Evolutionary conservation across 2,113 vertebrate genomes (phyloP).

Genomic region (Dipodomys merriami): DNA sequence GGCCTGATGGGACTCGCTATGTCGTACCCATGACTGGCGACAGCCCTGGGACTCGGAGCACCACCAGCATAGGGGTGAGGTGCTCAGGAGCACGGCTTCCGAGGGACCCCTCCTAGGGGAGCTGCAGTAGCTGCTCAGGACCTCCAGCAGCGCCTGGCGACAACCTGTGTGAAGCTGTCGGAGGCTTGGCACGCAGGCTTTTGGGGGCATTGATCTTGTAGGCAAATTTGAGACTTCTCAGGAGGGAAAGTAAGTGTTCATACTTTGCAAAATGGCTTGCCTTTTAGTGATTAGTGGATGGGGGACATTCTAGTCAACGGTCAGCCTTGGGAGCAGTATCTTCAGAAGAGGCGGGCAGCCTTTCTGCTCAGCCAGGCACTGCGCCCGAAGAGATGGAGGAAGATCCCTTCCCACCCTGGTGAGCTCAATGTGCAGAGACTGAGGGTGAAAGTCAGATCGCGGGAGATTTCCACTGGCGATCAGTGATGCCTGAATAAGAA

Average conservation of each 20-base stretch:
- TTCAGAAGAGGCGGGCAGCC: not conserved
- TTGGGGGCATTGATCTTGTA: not conserved
- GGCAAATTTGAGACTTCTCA: not conserved
- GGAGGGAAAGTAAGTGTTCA: not conserved
- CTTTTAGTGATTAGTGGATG: not conserved
- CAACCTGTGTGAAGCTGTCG: fast-evolving
- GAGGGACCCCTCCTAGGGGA: too few species aligned
- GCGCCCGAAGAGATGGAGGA: not conserved
- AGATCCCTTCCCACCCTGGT: fast-evolving
- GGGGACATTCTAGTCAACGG: not conserved
- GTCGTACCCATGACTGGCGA: not conserved
- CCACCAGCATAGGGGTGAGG: not conserved
- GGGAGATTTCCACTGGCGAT: too few species aligned
- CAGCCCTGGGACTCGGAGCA: fast-evolving
- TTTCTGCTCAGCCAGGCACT: not conserved
- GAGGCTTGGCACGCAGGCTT: not conserved
- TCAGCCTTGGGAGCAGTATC: not conserved
- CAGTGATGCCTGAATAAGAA: too few species aligned
- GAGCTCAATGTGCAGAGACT: fast-evolving
- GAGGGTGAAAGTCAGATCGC: too few species aligned
- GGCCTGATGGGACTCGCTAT: not conserved
- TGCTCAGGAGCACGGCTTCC: not conserved
- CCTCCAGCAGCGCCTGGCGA: too few species aligned
- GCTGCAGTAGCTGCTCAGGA: too few species aligned
- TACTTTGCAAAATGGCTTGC: too few species aligned